phyloP scores from a whole-genome alignment of 2,888 invertebrate species.

The Doris montereyensis region DNA sequence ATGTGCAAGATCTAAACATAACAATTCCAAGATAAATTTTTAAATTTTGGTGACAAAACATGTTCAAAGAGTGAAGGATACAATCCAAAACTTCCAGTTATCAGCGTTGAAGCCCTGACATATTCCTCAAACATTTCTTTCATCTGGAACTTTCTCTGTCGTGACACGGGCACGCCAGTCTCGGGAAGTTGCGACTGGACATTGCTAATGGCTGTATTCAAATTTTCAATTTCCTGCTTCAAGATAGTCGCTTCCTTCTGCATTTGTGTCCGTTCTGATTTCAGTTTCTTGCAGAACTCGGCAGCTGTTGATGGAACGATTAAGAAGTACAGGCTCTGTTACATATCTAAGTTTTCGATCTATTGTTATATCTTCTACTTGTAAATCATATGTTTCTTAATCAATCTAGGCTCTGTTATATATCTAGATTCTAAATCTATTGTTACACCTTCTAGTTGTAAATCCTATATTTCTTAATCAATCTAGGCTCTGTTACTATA shows the following conservation, averaged over 20 bases:
- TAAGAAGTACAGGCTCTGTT: too few species aligned
- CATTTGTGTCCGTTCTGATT: constrained; percentile 86
- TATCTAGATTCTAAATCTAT: too few species aligned
- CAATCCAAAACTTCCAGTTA: constrained; percentile 99
- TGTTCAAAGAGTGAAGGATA: constrained; percentile 74
- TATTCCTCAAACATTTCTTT: constrained; percentile 94
- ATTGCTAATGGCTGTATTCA: constrained; percentile 92
- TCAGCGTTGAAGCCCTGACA: constrained; percentile 87
- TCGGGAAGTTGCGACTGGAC: constrained; percentile 96
- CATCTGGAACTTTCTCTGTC: constrained; percentile 90
- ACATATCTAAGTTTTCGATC: too few species aligned
- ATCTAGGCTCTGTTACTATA: too few species aligned
- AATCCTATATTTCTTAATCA: too few species aligned
- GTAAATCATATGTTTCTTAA: too few species aligned
- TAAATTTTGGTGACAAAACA: too few species aligned
- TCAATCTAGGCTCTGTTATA: too few species aligned
- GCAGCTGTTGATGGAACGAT: constrained; percentile 76
- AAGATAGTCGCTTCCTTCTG: constrained; percentile 92
- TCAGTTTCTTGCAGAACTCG: constrained; percentile 92
- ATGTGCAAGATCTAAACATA: not conserved
- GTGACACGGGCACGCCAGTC: constrained; percentile 93
- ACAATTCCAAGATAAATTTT: too few species aligned
- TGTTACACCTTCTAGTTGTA: too few species aligned
- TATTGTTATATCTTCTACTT: too few species aligned
- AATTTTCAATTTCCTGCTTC: constrained; percentile 89